phyloP scores from a whole-genome alignment of 1,140 invertebrate genomes.

The Dreissena rostriformis region DNA sequence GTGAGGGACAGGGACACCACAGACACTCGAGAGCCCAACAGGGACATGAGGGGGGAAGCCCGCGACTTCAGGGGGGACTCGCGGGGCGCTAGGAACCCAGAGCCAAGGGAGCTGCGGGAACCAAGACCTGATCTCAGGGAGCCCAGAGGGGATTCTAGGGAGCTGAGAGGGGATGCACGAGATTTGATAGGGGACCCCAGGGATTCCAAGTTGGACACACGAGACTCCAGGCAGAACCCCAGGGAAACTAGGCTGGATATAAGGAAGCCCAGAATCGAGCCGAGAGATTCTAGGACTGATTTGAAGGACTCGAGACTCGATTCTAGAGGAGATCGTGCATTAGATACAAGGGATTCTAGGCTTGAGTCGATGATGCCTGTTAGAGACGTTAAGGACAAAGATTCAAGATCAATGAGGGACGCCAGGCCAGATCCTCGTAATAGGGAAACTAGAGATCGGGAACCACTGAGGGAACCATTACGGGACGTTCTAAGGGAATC shows the following conservation, averaged over 20 bases:
- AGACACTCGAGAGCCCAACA: constrained; percentile 18
- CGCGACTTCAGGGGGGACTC: constrained; percentile 13
- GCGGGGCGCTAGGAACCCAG: constrained; percentile 21
- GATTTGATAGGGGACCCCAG: constrained; percentile 24
- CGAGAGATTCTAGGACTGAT: neutral
- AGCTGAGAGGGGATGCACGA: constrained; percentile 2
- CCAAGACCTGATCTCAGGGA: constrained; percentile 7
- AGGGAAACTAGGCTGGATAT: constrained; percentile 30
- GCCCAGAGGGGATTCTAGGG: neutral
- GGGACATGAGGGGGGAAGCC: neutral
- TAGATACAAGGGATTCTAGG: neutral
- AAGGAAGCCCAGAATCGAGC: neutral
- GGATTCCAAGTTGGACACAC: neutral
- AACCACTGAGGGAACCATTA: too few relatives aligned
- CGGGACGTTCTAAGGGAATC: too few relatives aligned
- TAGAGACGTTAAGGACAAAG: constrained; percentile 1
- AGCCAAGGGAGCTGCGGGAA: constrained; percentile 14
- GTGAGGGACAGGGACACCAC: constrained; percentile 30
- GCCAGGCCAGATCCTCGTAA: neutral
- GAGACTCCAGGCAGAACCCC: neutral
- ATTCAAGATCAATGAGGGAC: constrained; percentile 2
- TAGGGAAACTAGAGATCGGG: constrained; percentile 19
- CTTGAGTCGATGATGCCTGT: neutral
- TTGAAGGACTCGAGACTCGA: neutral
- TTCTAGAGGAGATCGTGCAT: constrained; percentile 1